Percentiles rank a stretch among this genome's conserved stretches.
phyloP scores from a whole-genome alignment of 2,797 vertebrate genomes.

The Takifugu rubripes region DNA sequence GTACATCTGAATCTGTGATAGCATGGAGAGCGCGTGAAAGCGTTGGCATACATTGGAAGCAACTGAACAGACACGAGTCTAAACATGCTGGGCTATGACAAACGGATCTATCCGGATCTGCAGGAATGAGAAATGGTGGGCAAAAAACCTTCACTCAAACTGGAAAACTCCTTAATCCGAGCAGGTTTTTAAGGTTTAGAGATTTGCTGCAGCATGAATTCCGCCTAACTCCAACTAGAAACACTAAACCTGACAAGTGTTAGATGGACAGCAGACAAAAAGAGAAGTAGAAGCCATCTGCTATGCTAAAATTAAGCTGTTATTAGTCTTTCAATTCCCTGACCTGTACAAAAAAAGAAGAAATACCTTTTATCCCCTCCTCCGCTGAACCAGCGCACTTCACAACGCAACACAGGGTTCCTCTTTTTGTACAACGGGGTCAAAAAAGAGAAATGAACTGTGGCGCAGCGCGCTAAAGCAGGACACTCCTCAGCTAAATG shows the following conservation, averaged over 20 bases:
- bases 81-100: constrained; percentile 23
- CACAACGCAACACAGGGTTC: background rate
- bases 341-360: constrained; percentile 26
- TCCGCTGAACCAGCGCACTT: constrained; percentile 1
- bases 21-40: constrained; percentile 11
- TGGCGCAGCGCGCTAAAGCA: background rate
- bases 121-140: constrained; percentile 2
- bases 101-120: constrained; percentile 47
- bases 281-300: constrained; percentile 52
- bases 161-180: constrained; percentile 3
- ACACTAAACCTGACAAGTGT: constrained; percentile 3
- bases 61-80: constrained; percentile 28
- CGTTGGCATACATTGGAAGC: constrained; percentile 7
- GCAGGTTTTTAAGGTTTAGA: constrained; percentile 4
- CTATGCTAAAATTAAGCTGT: constrained; percentile 34
- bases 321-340: constrained; percentile 48
- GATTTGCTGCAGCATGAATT: constrained; percentile 36
- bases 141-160: constrained; percentile 17
- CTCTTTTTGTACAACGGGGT: constrained; percentile 2
- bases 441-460: constrained; percentile 7
- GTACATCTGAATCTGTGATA: constrained; percentile 94
- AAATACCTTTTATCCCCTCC: constrained; percentile 25
- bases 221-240: constrained; percentile 5
- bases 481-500: constrained; percentile 17
- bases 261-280: constrained; percentile 20